A percentile compares a stretch with the other conserved stretches of the same genome.
Evolutionary conservation across 2,888 invertebrate genomes (phyloP).

Genomic region (Clivina fossor): DNA sequence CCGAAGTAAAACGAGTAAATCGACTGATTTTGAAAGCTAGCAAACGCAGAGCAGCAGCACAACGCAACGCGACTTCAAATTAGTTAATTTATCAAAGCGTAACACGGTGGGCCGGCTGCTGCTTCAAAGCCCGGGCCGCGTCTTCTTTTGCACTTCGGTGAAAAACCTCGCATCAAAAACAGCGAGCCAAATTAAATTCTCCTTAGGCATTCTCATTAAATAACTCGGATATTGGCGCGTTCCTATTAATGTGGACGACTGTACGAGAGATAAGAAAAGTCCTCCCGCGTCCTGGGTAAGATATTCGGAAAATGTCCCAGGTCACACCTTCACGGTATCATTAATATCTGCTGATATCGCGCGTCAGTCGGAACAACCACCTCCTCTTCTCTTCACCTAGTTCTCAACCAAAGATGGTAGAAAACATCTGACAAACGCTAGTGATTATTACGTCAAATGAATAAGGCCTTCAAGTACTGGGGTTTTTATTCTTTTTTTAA

Average conservation of each 20-base stretch:
- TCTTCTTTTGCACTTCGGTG: constrained; percentile 18
- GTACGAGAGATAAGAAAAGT: constrained; percentile 19
- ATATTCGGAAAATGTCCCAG: neutral
- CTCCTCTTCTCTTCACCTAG: neutral
- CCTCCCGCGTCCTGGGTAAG: neutral
- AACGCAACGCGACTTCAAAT: constrained; percentile 11
- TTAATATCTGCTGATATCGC: constrained; percentile 1
- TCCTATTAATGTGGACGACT: neutral
- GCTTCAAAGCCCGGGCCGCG: constrained; percentile 4
- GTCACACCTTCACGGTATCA: neutral
- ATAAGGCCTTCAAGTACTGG: no score
- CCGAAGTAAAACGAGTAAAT: no score
- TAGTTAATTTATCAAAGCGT: constrained; percentile 26
- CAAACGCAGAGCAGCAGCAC: neutral
- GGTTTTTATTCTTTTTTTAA: no score
- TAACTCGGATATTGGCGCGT: neutral
- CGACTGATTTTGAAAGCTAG: no score
- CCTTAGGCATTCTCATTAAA: neutral
- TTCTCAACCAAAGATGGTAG: no score
- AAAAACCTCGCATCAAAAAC: constrained; percentile 3
- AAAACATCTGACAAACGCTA: no score
- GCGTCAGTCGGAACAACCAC: neutral
- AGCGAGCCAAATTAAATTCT: constrained; percentile 4
- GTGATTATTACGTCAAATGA: no score
- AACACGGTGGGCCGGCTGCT: no score